Base-by-base conservation (phyloP, 2,888 invertebrate species). In the Strigamia transsilvanica region DNA sequence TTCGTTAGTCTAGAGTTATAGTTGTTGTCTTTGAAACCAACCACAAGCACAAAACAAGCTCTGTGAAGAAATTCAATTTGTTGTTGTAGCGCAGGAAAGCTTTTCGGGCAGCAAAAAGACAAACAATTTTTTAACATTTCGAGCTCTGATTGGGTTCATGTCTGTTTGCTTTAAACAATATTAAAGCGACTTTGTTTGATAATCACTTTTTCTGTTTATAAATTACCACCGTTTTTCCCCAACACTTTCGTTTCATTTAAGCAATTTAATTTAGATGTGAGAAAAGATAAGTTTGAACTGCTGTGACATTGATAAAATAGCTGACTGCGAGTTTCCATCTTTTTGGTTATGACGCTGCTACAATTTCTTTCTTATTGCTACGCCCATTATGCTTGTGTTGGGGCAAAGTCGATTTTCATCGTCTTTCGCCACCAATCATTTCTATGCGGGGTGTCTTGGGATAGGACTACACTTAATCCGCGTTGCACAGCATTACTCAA, bases 261-360 rank as follows among this genome's bases (percentile, higher is more conserved):
- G 61, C 61, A 61, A 21, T 61, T 61, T 61, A 3, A 61, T 61
- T n/a, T 66, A 18, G 23, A 66, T 18, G 61, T 66, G 21, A 66
- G 61, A 23, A 66, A 23, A 66, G 61, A 66, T 66, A 66, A 66
- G 61, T 66, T 66, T 66, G 61, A 66, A n/a, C 61, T 66, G 61
- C 18, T 66, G 61, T 66, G 61, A 66, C 61, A 23, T 66, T 66
- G 61, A 66, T 66, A 66, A 66, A 66, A 66, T 66, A 21, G 61
- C 18, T 66, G 61, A 23, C 5, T 9, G 61, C 12, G 61, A 10
- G 61, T 66, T 66, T 66, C 61, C 61, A 66, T 66, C 61, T 66
- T 66, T 66, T 66, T 23, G 18, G 61, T 21, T 66, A 23, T 23
- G 61, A 18, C 61, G 61, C 61, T 12, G 23, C 61, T 15, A 15